phyloP scores from a whole-genome alignment of 2,888 invertebrate genomes.

The Meghimatium bilineatum region DNA sequence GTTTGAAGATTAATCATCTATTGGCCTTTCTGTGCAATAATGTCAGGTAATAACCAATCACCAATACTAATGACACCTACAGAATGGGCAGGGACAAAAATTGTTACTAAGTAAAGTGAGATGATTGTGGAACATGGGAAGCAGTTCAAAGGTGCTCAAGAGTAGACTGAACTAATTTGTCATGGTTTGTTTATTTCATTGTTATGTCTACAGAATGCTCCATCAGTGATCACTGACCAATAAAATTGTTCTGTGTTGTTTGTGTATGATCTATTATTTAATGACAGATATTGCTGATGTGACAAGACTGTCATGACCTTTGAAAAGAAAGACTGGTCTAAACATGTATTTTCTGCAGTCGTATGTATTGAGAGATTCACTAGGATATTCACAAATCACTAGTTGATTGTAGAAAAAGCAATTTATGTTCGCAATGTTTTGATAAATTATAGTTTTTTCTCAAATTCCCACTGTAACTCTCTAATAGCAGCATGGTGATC shows the following conservation, averaged over 20 bases:
- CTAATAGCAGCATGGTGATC: too few relatives aligned
- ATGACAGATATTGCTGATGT: neutral
- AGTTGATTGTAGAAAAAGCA: neutral
- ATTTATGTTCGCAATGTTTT: too few relatives aligned
- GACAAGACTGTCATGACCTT: neutral
- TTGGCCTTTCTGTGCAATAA: too few relatives aligned
- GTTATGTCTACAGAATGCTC: constrained; percentile 7
- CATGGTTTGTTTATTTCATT: neutral
- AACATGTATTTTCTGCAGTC: neutral
- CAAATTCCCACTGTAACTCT: too few relatives aligned
- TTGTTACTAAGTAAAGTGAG: neutral
- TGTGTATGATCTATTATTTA: neutral
- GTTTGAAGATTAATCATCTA: too few relatives aligned
- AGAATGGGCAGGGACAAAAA: neutral
- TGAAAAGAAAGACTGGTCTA: neutral
- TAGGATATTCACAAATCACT: neutral
- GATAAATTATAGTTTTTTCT: too few relatives aligned
- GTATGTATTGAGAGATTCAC: neutral
- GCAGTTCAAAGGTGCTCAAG: neutral
- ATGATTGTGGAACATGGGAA: constrained; percentile 2
- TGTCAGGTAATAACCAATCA: too few relatives aligned
- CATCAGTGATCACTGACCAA: constrained; percentile 1
- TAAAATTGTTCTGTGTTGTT: neutral
- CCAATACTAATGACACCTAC: too few relatives aligned
- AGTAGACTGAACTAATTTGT: neutral